Percentiles rank a stretch among this genome's conserved stretches.
phyloP scores from a whole-genome alignment of 2,113 vertebrate species.

The Grus americana region DNA sequence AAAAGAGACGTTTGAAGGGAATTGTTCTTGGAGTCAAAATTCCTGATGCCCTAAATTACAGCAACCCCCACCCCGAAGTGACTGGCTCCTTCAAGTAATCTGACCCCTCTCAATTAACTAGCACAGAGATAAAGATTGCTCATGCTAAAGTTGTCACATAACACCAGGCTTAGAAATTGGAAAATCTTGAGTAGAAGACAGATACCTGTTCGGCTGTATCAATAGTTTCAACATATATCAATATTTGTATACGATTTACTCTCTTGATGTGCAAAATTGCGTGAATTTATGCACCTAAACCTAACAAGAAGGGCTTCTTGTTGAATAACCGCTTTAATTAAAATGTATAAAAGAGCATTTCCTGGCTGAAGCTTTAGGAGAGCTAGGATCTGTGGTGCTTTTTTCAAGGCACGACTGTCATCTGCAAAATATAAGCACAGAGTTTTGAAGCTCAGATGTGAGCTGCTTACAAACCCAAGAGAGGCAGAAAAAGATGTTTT shows the following conservation, averaged over 20 bases:
- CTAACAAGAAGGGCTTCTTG: background rate
- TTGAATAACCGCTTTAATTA: background rate
- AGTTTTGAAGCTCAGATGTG: background rate
- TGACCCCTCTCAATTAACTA: slow-evolving; percentile 47
- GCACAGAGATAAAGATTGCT: slow-evolving; percentile 62
- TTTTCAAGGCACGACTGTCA: background rate
- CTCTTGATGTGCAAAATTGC: background rate
- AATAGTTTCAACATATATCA: background rate
- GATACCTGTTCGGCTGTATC: background rate
- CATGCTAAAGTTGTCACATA: slow-evolving; percentile 46
- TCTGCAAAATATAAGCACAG: background rate
- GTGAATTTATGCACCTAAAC: background rate
- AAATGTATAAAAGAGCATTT: background rate
- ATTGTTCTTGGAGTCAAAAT: slow-evolving; percentile 38
- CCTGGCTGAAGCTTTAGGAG: background rate
- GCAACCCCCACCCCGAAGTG: background rate
- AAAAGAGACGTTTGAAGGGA: slow-evolving; percentile 38
- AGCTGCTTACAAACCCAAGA: background rate
- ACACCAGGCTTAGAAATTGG: slow-evolving; percentile 27
- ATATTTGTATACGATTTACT: background rate
- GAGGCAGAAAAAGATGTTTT: background rate
- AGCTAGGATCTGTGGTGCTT: background rate
- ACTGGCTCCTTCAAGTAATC: slow-evolving; percentile 32
- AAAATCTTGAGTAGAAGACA: background rate
- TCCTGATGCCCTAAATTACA: slow-evolving; percentile 37